Evolutionary conservation across 2,888 invertebrate genomes (phyloP).

Genomic region (Drosophila ezoana): DNA sequence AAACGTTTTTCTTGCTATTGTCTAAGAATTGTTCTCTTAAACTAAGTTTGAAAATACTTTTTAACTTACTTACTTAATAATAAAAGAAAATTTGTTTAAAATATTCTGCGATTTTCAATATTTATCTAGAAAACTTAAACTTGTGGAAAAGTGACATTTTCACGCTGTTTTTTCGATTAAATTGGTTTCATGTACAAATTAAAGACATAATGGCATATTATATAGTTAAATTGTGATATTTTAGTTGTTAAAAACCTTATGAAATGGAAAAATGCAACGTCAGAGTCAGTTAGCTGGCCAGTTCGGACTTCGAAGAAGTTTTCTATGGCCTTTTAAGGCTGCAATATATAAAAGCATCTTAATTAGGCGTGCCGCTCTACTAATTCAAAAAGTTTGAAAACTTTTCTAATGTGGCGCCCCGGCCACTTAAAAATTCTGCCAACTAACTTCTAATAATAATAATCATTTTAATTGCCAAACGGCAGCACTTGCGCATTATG

Average conservation of each 20-base stretch:
- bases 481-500: slow-evolving; percentile 58
- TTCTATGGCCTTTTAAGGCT: slow-evolving; percentile 28
- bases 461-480: slow-evolving; percentile 77
- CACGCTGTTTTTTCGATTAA: too few species aligned
- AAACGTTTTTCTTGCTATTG: too few species aligned
- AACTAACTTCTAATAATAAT: slow-evolving; percentile 75
- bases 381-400: slow-evolving; percentile 55
- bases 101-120: too few species aligned
- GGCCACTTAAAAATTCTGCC: slow-evolving; percentile 67
- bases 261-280: neutral
- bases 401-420: slow-evolving; percentile 69
- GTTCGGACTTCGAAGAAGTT: slow-evolving; percentile 15
- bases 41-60: too few species aligned
- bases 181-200: too few species aligned
- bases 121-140: too few species aligned
- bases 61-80: too few species aligned
- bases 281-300: slow-evolving; percentile 2
- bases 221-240: neutral
- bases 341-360: slow-evolving; percentile 39
- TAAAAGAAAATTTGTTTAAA: too few species aligned
- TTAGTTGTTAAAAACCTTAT: neutral
- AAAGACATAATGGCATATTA: neutral
- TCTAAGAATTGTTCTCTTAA: too few species aligned
- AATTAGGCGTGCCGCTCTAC: slow-evolving; percentile 54
- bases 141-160: too few species aligned